phyloP scores from a whole-genome alignment of 2,113 vertebrate species.

The Athene noctua region DNA sequence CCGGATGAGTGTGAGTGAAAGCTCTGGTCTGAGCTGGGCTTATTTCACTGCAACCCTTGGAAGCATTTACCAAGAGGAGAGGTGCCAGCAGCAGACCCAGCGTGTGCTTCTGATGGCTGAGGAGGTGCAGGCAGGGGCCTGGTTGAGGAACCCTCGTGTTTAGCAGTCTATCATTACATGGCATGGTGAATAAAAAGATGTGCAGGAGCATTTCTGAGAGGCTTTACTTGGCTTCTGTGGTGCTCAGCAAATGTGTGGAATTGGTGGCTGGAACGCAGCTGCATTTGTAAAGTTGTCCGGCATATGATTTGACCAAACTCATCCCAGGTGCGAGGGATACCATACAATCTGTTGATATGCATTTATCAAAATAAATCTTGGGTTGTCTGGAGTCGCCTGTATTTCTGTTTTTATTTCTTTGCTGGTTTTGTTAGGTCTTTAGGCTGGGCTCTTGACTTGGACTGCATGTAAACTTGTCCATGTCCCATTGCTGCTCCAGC shows the following conservation, averaged over 20 bases:
- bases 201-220: neutral
- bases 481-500: neutral
- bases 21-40: neutral
- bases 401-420: neutral
- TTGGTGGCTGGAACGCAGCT: neutral
- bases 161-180: neutral
- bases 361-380: neutral
- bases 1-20: fast-evolving
- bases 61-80: neutral
- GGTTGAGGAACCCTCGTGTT: neutral
- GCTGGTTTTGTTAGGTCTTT: neutral
- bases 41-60: neutral
- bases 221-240: neutral
- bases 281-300: neutral
- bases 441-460: neutral
- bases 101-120: neutral
- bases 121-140: neutral
- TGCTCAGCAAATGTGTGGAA: neutral
- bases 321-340: neutral
- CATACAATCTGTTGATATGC: neutral
- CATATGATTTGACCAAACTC: neutral
- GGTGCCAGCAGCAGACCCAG: neutral
- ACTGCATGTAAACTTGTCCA: neutral
- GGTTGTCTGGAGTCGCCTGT: neutral
- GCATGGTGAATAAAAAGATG: neutral